Evolutionary conservation across 2,113 vertebrate genomes (phyloP), one percentile per base, ranked within the genome.

Genomic region (Poeciliopsis prolifica): DNA sequence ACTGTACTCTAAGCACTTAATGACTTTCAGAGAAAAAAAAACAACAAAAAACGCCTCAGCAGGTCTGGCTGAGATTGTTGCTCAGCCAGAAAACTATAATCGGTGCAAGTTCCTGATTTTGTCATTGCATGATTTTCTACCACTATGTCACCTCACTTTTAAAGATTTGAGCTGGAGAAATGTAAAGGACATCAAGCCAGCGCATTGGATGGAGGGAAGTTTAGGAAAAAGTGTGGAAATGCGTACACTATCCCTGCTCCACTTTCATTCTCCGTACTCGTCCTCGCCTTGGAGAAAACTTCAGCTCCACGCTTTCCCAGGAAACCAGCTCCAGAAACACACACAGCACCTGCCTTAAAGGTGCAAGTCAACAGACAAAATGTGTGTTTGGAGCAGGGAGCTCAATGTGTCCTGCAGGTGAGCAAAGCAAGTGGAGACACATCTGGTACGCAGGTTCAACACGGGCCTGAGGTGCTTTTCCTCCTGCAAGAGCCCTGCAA

Each of bases 361-460:
- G 40, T 44, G 5, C 28, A 67, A 77, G n/a, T 62, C 63, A 63
- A 65, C 3, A 58, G 35, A 79, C 13, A 13, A 69, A 68, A 77
- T 64, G 61, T 69, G 51, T 33, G 44, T 73, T 86, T 77, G 68
- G 31, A 66, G 75, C 76, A 77, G 78, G 37, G 77, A 85, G 81
- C 31, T 58, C 74, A 83, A 72, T 68, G 14, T 66, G 73, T 74
- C 70, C 37, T 65, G 60, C 48, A 78, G 71, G 63, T 33, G 68
- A 82, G 78, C 42, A 68, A 65, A 87, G 79, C 92, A 82, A 89
- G 92, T 92, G 66, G 9, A 78, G 80, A 74, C 92, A 93, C 86
- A 91, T 91, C 88, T 87, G 88, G 78, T 62, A 75, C 42, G 22
- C 87, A 87, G 87, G 77, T 85, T 80, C 61, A 11, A 28, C 77